A percentile compares a stretch with the other conserved stretches of the same genome.
These are phyloP conservation scores for Aporophyla nigra DNA, from an alignment of 2,888 invertebrate genomes.

Conservation along the genomic window DNA sequence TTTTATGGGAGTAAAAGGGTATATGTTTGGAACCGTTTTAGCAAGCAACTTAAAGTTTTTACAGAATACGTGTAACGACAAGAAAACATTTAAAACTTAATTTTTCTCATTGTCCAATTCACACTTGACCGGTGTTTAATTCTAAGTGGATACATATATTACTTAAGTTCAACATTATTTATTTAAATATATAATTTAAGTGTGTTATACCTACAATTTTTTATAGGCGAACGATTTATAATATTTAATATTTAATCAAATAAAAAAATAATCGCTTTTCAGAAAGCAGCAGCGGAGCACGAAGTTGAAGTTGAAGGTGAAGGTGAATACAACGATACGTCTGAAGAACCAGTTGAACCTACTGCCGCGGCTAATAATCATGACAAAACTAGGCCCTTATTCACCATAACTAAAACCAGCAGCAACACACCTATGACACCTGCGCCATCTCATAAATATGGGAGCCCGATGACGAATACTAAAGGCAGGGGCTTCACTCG, in stretches of 20 bases:
- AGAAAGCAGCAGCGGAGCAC: conserved; percentile 78
- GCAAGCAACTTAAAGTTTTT: neutral
- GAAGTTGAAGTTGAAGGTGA: conserved; percentile 58
- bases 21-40: neutral
- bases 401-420: conserved; percentile 13
- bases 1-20: neutral
- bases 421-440: neutral
- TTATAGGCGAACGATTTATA: neutral
- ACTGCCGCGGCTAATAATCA: neutral
- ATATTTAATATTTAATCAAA: neutral
- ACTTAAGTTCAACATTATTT: neutral
- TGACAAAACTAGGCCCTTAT: neutral
- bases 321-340: conserved; percentile 62
- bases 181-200: no score
- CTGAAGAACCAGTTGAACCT: conserved; percentile 20
- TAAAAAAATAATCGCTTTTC: conserved; percentile 52
- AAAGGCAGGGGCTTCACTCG: conserved; percentile 63
- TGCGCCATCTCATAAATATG: neutral
- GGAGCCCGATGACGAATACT: neutral
- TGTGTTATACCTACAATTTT: neutral
- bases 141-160: neutral
- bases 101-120: neutral
- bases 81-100: neutral
- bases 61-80: neutral
- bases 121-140: neutral